Base-by-base conservation (phyloP, 2,797 vertebrate genomes). In the Betta splendens region DNA sequence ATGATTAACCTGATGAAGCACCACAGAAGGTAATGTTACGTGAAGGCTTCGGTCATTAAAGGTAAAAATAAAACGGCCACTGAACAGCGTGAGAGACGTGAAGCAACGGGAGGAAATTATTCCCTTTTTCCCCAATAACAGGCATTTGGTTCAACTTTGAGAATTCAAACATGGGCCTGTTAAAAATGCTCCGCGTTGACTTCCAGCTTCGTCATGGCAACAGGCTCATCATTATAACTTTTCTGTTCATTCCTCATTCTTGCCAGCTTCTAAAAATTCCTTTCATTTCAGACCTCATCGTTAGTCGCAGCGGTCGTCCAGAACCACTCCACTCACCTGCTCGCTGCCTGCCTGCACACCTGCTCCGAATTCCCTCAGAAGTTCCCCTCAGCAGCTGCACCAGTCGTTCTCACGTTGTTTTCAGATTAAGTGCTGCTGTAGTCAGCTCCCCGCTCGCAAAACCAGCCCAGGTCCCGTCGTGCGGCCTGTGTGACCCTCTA, bases 331-430 rank as follows among this genome's bases (percentile, higher is more conserved):
- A 9, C 10, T 35, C 37, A 46, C 17, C 47, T 49, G 54, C 56
- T 3, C 20, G 18, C 50, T 23, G 37, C 58, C 28, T 50, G 47
- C 42, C 47, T n/a, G 25, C 38, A 25, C 39, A 60, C 49, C 60
- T 63, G 64, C 50, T 69, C 20, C 12, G 39, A 38, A 18, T 55
- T 42, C 5, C 23, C 35, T 31, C 16, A 10, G 13, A 25, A 25
- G 25, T n/a, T n/a, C n/a, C n/a, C n/a, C n/a, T n/a, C n/a, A n/a
- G n/a, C n/a, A n/a, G n/a, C n/a, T n/a, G n/a, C n/a, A n/a, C n/a
- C n/a, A n/a, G n/a, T n/a, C n/a, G n/a, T n/a, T n/a, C n/a, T n/a
- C n/a, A n/a, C n/a, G n/a, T n/a, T n/a, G n/a, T n/a, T n/a, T n/a
- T n/a, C n/a, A n/a, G n/a, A n/a, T n/a, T 15, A 1, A 26, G 18